Evolutionary conservation across 2,113 vertebrate genomes (phyloP), one percentile per base, ranked within the genome.

Genomic region (Ptilonorhynchus violaceus): DNA sequence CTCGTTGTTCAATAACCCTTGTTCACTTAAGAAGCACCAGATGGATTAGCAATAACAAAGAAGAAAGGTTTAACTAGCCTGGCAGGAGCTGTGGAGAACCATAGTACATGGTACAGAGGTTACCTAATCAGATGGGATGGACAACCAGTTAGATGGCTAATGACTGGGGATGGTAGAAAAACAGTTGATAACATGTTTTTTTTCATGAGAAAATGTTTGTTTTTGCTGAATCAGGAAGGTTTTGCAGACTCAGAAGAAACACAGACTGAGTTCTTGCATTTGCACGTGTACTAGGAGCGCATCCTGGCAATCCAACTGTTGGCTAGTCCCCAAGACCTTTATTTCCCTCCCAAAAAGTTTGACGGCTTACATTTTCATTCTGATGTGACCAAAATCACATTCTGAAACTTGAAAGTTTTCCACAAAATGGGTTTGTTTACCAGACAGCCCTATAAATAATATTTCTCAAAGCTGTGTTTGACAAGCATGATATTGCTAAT

Each of bases 401-500:
- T 91, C 74, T 92, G 89, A 91, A 96, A 79, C 49, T 44, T 37
- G 35, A 64, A 66, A 16, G 0, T 74, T 86, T 92, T 93, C 87
- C 80, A 85, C 44, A 60, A 55, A 87, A 75, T 41, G 69, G 16
- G 50, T 92, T 96, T 96, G 89, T 93, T 97, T 96, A 96, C 73
- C 72, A 96, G 80, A 56, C 52, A 92, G 60, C 17, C 80, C 62
- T 95, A 74, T 89, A 94, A 93, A 92, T 85, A 94, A 89, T 95
- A 89, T 92, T 92, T 92, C 80, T 93, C 37, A 81, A 89, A 94
- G 80, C 68, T 87, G 73, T 75, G 69, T 92, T 96, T 96, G 88
- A 94, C 85, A 94, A 96, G 88, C 72, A 92, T 90, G 75, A 77
- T 95, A 84, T 80, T 93, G 59, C 37, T 96, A 94, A 96, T 78